Conservation (phyloP, 1,140 invertebrate species). For the Eubasilissa regina region DNA sequence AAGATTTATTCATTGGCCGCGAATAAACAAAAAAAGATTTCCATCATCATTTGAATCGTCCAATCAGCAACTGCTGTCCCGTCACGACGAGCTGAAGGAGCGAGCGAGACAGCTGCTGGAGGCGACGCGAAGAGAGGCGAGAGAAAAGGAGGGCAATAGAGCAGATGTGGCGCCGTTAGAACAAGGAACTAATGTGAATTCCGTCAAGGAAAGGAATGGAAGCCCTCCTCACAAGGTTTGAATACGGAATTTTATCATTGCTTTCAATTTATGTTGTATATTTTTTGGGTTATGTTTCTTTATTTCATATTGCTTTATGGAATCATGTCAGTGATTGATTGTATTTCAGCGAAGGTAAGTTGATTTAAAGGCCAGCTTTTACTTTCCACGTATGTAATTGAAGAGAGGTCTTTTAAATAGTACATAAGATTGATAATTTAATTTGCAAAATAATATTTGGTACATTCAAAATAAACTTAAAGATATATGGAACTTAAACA, state of each 20-base stretch:
- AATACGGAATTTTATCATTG: constrained; percentile 31
- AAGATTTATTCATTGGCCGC: constrained; percentile 1
- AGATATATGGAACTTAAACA: too few species aligned
- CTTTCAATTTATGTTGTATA: constrained; percentile 7
- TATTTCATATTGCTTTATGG: background rate
- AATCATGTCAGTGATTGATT: background rate
- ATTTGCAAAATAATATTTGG: too few species aligned
- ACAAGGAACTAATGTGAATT: constrained; percentile 39
- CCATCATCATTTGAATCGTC: constrained; percentile 44
- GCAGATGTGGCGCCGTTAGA: constrained; percentile 20
- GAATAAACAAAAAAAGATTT: constrained; percentile 25
- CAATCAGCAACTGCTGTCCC: constrained; percentile 79
- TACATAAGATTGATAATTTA: too few species aligned
- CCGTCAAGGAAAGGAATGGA: constrained; percentile 51
- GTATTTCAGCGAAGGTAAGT: background rate
- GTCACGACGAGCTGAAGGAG: constrained; percentile 91
- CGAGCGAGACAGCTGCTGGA: constrained; percentile 91
- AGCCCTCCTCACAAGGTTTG: constrained; percentile 56
- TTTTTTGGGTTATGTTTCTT: constrained; percentile 4
- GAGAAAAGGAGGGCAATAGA: constrained; percentile 72
- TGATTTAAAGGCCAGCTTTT: too few species aligned
- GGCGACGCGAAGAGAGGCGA: constrained; percentile 85
- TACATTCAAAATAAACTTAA: too few species aligned
- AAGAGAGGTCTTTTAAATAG: too few species aligned
- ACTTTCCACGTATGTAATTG: too few species aligned